Evolutionary conservation across 2,888 invertebrate genomes (phyloP), one percentile per base, ranked within the genome.

Genomic region (Drosophila formosana): DNA sequence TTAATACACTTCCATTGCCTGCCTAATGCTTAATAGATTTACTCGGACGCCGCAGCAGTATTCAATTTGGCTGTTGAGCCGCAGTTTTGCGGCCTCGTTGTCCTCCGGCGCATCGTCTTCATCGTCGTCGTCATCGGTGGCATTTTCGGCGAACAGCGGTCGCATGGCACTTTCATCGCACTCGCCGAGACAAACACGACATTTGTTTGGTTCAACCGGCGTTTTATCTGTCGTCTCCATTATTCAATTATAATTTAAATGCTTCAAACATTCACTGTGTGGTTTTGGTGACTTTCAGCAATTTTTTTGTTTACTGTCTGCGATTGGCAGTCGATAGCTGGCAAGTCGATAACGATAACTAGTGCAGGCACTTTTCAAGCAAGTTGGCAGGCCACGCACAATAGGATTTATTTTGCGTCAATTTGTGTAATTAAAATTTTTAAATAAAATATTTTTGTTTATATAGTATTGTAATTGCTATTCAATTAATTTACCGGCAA

Each of bases 31-130:
- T 1, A 32, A 9, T 11, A 7, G 3, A 39, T 64, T 45, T 74
- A 90, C 90, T 75, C 66, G 76, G 2, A 91, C 79, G 0, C 91
- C 90, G 55, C 84, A 89, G 28, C 91, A 91, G 28, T 78, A 75
- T 64, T 91, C 91, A 5, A 91, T 72, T 65, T 82, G 82, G 5
- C 13, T 58, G 6, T 37, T 75, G 3, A 75, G 58, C 30, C 30
- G 34, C n/a, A 25, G 25, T 34, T 39, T 41, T 7, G 18, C 25
- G 25, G 7, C 51, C 25, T 37, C 51, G 28, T 37, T 34, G 3
- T 34, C 49, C 7, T 37, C 37, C n/a, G 37, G 4, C 4, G n/a
- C 3, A 2, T 39, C 51, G 7, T 57, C 51, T n/a, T 18, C n/a
- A 1, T 45, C 43, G 5, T 26, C 39, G 25, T 34, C 55, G 6